phyloP scores from a whole-genome alignment of 2,113 vertebrate species.

The Macheiramphus alcinus region DNA sequence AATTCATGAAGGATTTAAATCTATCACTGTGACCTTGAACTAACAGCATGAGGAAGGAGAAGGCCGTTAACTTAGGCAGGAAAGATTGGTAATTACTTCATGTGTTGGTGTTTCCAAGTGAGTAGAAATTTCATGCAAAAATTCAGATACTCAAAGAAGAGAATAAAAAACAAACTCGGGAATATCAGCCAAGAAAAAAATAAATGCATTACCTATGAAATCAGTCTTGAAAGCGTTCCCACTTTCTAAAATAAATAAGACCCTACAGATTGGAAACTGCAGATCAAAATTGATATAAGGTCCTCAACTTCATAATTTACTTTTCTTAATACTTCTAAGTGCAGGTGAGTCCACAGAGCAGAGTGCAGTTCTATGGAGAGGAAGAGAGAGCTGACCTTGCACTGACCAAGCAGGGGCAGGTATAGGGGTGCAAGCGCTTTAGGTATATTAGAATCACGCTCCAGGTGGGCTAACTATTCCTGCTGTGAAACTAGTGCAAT shows the following conservation, averaged over 20 bases:
- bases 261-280: not conserved
- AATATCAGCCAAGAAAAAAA: not conserved
- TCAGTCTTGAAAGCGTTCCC: not conserved
- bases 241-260: constrained; percentile 1
- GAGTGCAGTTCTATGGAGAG: not conserved
- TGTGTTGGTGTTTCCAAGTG: not conserved
- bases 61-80: constrained; percentile 7
- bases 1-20: constrained; percentile 24
- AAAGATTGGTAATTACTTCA: constrained; percentile 31
- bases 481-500: not conserved
- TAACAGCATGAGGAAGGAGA: constrained; percentile 21
- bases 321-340: not conserved
- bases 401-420: not conserved
- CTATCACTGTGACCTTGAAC: constrained; percentile 42
- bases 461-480: not conserved
- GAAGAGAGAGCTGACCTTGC: not conserved
- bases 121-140: constrained; percentile 5
- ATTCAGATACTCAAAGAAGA: constrained; percentile 19
- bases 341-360: not conserved
- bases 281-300: not conserved
- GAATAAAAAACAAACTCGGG: not conserved
- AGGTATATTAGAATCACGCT: not conserved
- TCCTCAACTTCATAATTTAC: not conserved
- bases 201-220: not conserved
- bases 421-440: not conserved